phyloP scores from a whole-genome alignment of 2,888 invertebrate species.

The Tortricodes alternella region DNA sequence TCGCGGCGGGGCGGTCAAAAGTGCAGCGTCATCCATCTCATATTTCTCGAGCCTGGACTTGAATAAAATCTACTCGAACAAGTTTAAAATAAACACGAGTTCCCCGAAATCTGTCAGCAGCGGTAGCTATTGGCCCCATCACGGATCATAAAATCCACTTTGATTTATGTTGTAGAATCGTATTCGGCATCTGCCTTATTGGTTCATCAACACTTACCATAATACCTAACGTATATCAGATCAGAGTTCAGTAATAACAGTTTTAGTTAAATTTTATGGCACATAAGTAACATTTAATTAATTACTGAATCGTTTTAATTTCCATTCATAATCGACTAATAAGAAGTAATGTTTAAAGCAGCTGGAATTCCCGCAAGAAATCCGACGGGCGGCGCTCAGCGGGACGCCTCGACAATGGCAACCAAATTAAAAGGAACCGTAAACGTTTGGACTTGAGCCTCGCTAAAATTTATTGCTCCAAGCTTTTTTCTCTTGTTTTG shows the following conservation, averaged over 20 bases:
- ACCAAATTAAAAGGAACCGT: constrained; percentile 82
- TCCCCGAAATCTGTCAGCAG: constrained; percentile 57
- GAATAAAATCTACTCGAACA: constrained; percentile 65
- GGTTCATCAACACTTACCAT: constrained; percentile 18
- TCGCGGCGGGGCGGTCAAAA: constrained; percentile 46
- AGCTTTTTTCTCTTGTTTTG: constrained; percentile 76
- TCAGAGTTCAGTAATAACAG: constrained; percentile 9
- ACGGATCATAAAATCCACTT: constrained; percentile 54
- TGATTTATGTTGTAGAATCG: constrained; percentile 62
- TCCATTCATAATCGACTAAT: constrained; percentile 73
- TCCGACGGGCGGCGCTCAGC: constrained; percentile 71
- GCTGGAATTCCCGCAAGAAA: constrained; percentile 78
- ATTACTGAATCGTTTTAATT: constrained; percentile 56
- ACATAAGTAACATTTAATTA: constrained; percentile 41
- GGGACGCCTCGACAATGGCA: constrained; percentile 78
- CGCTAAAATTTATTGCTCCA: constrained; percentile 79
- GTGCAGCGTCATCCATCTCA: constrained; percentile 71
- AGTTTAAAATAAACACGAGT: constrained; percentile 73
- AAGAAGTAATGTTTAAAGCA: constrained; percentile 76
- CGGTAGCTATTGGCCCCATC: constrained; percentile 58
- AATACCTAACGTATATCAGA: background rate
- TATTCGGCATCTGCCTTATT: constrained; percentile 55
- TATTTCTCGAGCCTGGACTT: constrained; percentile 53
- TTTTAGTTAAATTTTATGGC: constrained; percentile 21
- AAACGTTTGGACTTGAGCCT: constrained; percentile 79